Percentiles rank a stretch among this genome's conserved stretches.
Evolutionary conservation across 2,888 invertebrate genomes (phyloP).

Genomic region (Drosophila phalerata): DNA sequence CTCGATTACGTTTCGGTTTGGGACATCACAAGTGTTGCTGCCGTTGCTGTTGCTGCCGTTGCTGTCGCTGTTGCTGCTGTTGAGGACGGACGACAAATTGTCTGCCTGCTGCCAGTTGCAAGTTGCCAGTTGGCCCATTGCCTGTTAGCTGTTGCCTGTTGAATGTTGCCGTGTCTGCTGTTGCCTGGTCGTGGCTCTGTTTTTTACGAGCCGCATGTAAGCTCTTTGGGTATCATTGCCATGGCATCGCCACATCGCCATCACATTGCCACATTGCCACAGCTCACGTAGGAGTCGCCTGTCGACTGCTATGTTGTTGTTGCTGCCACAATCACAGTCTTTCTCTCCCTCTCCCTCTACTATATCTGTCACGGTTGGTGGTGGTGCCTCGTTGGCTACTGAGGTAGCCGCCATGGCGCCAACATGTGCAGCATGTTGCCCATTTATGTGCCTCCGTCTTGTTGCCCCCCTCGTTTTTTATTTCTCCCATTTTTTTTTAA

Average conservation of each 20-base stretch:
- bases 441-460: slow-evolving; percentile 44
- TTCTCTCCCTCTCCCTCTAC: neutral
- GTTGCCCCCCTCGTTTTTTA: slow-evolving; percentile 1
- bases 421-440: slow-evolving; percentile 62
- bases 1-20: slow-evolving; percentile 74
- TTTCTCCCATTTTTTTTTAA: slow-evolving; percentile 13
- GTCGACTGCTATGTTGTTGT: slow-evolving; percentile 31
- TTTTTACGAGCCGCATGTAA: slow-evolving; percentile 77
- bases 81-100: slow-evolving; percentile 43
- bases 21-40: slow-evolving; percentile 69
- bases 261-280: slow-evolving; percentile 39
- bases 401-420: slow-evolving; percentile 70
- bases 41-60: slow-evolving; percentile 35
- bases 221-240: slow-evolving; percentile 68
- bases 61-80: slow-evolving; percentile 33
- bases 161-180: slow-evolving; percentile 13
- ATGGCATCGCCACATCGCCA: slow-evolving; percentile 38
- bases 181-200: slow-evolving; percentile 55
- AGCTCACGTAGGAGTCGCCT: slow-evolving; percentile 71
- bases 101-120: slow-evolving; percentile 31
- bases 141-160: neutral
- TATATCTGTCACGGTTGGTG: slow-evolving; percentile 74
- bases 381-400: slow-evolving; percentile 53
- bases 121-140: slow-evolving; percentile 11
- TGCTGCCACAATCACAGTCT: slow-evolving; percentile 55